Percentiles rank a stretch among this genome's conserved stretches.
phyloP scores from a whole-genome alignment of 1,140 invertebrate species.

The Danaus melanippus region DNA sequence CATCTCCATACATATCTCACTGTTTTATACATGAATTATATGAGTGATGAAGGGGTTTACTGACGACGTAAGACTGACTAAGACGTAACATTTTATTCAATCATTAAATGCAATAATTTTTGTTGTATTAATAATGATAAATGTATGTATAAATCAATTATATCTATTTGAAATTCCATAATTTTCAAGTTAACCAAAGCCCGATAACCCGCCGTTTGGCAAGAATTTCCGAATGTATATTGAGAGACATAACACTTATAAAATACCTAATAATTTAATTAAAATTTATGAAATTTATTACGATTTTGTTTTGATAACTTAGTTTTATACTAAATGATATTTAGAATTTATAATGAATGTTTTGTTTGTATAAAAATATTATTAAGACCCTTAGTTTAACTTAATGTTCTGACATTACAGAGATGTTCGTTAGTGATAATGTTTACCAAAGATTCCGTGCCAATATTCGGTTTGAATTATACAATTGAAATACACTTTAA shows the following conservation, averaged over 20 bases:
- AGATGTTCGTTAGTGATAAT: constrained; percentile 31
- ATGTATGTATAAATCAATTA: constrained; percentile 4
- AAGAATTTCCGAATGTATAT: constrained; percentile 30
- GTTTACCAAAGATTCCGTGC: constrained; percentile 37
- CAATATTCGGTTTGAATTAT: constrained; percentile 51
- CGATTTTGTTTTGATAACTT: no score
- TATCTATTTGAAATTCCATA: constrained; percentile 26
- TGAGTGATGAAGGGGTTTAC: no score
- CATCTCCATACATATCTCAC: no score
- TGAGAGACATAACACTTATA: constrained; percentile 15
- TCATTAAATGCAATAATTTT: no score
- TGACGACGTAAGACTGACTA: no score
- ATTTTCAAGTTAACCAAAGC: constrained; percentile 31
- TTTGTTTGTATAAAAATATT: background rate
- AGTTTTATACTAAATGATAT: no score
- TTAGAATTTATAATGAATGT: no score
- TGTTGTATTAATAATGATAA: no score
- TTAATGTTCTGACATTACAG: constrained; percentile 21
- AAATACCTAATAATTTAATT: constrained; percentile 5
- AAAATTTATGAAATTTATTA: no score
- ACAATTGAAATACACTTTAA: constrained; percentile 31
- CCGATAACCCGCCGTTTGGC: constrained; percentile 36
- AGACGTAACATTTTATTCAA: no score
- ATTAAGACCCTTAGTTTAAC: constrained; percentile 7
- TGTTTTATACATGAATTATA: no score